Evolutionary conservation across 2,113 vertebrate genomes (phyloP), one percentile per base, ranked within the genome.

Genomic region (Gallinago media): DNA sequence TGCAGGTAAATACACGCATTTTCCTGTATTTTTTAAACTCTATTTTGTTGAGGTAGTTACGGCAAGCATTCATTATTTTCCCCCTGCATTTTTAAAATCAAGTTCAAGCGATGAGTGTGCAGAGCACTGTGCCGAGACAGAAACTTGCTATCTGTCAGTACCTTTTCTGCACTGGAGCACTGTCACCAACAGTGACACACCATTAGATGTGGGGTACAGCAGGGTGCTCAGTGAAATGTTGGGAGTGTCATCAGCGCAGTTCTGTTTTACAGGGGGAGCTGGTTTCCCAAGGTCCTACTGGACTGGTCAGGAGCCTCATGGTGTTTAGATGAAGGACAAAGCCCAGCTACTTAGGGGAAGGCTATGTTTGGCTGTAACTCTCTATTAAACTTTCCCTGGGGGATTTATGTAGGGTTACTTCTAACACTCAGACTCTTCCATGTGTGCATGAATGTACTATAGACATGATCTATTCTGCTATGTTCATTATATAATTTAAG

Each of bases 361-460:
- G 54, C 42, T 74, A 44, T 17, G 32, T 27, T 74, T 44, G 47
- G 12, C 54, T 63, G 25, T 42, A 49, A 38, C 31, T 49, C 27
- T 61, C 26, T 15, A 3, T 19, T 0, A 1, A 42, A 31, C 3
- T 56, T 68, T 40, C 31, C 18, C 12, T 31, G 59, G 40, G 31
- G 26, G 9, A 31, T 79, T 55, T 72, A 54, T 1, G 0, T 8
- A 49, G 34, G 31, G 10, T 11, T 73, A 6, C 25, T 31, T 17
- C 15, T 61, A 8, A 42, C 17, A 12, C 40, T 36, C 6, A 20
- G 36, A 23, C 15, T 72, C 52, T 23, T 66, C 50, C 50, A 44
- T 4, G 1, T 0, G 2, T 56, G 19, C 19, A 6, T 32, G 18
- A n/a, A 29, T 15, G 8, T 36, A 17, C n/a, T 46, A 5, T 6